Evolutionary conservation across 2,113 vertebrate genomes (phyloP), one percentile per base, ranked within the genome.

Genomic region (Pyxicephalus adspersus): DNA sequence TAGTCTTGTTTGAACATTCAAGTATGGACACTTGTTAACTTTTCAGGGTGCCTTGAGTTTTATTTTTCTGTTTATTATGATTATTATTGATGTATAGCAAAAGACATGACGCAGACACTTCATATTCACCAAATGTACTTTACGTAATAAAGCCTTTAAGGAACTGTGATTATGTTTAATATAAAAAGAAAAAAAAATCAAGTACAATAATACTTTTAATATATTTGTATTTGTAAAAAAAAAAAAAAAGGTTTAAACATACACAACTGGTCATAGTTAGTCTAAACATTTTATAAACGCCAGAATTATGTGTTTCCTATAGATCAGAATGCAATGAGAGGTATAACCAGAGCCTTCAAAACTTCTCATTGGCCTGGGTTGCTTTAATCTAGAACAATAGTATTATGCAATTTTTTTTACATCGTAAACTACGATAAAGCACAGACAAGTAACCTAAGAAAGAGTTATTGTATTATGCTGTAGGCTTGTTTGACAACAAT

Each of bases 81-180:
- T 61, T 61, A 74, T 74, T 74, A 74, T 74, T 74, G 71, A 74
- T 74, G 71, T 74, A 74, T 74, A 80, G 85, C 83, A 77, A 76
- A 51, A 64, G 75, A 80, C 85, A 83, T 79, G 70, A 85, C 84
- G 25, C 67, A 55, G 61, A 72, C 85, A 50, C 80, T 83, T 85
- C 83, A 77, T 54, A 18, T 67, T 58, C 65, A 79, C 54, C 64
- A 83, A 70, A 57, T 71, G 58, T 74, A 75, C 65, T 31, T 25
- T 83, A 81, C 86, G 88, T 79, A 79, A 86, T 75, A 86, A 87
- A 89, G 84, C 74, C 88, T 91, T 94, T 91, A 28, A 85, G 54
- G 83, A 90, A 34, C 80, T 86, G 54, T 64, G 63, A 80, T 83
- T 74, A 63, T 28, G 45, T 86, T 77, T 85, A 84, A 87, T 78